Evolutionary conservation across 2,888 invertebrate species (phyloP).

Genomic region (Amitus sp.): DNA sequence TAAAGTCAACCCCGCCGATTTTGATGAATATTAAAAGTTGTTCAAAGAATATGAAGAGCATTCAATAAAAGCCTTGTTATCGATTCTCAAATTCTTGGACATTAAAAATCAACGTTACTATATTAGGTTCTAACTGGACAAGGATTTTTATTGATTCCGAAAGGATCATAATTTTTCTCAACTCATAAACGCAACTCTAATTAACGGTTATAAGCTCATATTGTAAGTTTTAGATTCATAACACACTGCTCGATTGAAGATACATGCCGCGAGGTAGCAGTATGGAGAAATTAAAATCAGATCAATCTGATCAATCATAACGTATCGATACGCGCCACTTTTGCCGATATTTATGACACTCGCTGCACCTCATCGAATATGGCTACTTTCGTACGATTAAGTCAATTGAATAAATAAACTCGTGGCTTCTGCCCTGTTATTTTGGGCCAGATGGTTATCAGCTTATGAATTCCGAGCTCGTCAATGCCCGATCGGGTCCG

Average conservation of each 20-base stretch:
- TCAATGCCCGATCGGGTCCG: too few species aligned
- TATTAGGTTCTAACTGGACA: too few species aligned
- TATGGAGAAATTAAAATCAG: conserved; percentile 7
- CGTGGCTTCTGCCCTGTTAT: too few species aligned
- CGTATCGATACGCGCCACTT: not conserved
- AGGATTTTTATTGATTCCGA: too few species aligned
- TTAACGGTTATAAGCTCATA: conserved; percentile 14
- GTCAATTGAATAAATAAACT: not conserved
- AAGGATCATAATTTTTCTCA: conserved; percentile 11
- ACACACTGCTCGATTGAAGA: conserved; percentile 6
- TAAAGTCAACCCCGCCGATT: too few species aligned
- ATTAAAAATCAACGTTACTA: too few species aligned
- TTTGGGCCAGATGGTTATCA: too few species aligned
- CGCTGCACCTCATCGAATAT: not conserved
- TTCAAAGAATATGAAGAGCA: too few species aligned
- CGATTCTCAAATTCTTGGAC: too few species aligned
- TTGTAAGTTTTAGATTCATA: conserved; percentile 14
- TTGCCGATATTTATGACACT: not conserved
- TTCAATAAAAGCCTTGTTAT: too few species aligned
- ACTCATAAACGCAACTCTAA: conserved; percentile 8
- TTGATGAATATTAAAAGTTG: too few species aligned
- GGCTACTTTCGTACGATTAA: not conserved
- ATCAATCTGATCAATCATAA: not conserved
- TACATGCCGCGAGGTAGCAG: not conserved
- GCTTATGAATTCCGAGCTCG: too few species aligned